Conservation (phyloP, 2,113 vertebrate species). For the Aegithalos caudatus region DNA sequence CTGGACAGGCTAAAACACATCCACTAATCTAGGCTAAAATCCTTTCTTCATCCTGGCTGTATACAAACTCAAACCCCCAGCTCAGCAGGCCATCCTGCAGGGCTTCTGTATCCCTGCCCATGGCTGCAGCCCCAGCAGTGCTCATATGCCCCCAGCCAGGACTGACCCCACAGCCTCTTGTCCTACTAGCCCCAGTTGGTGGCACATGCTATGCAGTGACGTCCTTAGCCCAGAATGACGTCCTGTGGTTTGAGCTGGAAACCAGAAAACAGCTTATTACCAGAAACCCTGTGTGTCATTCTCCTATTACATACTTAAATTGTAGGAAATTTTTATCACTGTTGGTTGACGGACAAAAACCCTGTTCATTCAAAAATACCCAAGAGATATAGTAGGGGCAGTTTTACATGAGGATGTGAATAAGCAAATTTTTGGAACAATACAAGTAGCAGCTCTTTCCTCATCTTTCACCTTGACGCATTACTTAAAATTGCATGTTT, state of each 20-base stretch:
- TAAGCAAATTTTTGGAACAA: neutral
- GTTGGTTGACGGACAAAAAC: neutral
- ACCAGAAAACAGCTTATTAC: neutral
- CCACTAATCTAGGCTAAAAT: neutral
- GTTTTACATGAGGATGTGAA: neutral
- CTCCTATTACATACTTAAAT: neutral
- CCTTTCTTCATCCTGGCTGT: neutral
- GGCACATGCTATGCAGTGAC: neutral
- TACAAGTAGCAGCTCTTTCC: neutral
- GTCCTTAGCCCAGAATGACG: neutral
- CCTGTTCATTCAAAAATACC: neutral
- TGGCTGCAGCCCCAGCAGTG: neutral
- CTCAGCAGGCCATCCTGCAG: neutral
- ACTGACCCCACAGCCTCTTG: neutral
- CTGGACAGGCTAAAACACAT: neutral
- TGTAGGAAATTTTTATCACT: neutral
- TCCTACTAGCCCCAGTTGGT: neutral
- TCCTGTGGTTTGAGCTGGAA: neutral
- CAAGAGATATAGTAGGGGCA: neutral
- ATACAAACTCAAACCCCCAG: neutral
- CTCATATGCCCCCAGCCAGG: neutral
- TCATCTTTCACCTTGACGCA: neutral
- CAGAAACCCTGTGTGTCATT: conserved; percentile 10
- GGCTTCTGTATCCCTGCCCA: neutral
- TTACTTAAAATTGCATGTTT: neutral